A percentile compares a stretch with the other conserved stretches of the same genome.
Evolutionary conservation across 2,888 invertebrate species (phyloP).

Genomic region (Ptilodon capucinus): DNA sequence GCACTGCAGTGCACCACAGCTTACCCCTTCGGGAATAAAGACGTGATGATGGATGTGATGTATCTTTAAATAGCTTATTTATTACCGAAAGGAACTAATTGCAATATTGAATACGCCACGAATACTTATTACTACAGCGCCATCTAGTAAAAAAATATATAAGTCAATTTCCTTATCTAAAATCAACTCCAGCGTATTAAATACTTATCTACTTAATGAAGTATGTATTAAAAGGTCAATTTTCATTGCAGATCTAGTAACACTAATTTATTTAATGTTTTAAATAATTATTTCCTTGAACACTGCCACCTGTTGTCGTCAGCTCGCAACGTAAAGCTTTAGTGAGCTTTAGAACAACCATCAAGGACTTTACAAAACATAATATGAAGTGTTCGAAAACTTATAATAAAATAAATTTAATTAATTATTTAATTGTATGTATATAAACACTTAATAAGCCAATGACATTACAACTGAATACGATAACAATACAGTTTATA

Average conservation of each 20-base stretch:
- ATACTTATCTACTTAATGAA: not conserved
- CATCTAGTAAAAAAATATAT: conserved; percentile 17
- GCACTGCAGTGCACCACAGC: too few relatives aligned
- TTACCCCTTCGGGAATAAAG: too few relatives aligned
- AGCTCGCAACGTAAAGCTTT: conserved; percentile 6
- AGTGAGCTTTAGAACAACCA: conserved; percentile 2
- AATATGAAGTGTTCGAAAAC: conserved; percentile 3
- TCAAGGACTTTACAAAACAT: not conserved
- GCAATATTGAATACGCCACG: too few relatives aligned
- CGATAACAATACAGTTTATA: conserved; percentile 8
- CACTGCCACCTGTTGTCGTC: conserved; percentile 27
- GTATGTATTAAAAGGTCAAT: too few relatives aligned
- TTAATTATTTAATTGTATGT: not conserved
- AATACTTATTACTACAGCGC: conserved; percentile 16
- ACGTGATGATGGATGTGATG: too few relatives aligned
- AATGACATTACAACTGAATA: conserved; percentile 6
- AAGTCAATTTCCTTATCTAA: not conserved
- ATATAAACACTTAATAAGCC: not conserved
- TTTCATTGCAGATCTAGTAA: too few relatives aligned
- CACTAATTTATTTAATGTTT: too few relatives aligned
- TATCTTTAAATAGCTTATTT: too few relatives aligned
- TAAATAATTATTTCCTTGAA: not conserved
- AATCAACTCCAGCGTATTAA: not conserved
- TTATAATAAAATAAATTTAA: not conserved
- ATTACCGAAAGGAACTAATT: too few relatives aligned